Percentiles rank a stretch among this genome's conserved stretches.
Conservation (phyloP, 2,797 vertebrate genomes). For the Varecia variegata region DNA sequence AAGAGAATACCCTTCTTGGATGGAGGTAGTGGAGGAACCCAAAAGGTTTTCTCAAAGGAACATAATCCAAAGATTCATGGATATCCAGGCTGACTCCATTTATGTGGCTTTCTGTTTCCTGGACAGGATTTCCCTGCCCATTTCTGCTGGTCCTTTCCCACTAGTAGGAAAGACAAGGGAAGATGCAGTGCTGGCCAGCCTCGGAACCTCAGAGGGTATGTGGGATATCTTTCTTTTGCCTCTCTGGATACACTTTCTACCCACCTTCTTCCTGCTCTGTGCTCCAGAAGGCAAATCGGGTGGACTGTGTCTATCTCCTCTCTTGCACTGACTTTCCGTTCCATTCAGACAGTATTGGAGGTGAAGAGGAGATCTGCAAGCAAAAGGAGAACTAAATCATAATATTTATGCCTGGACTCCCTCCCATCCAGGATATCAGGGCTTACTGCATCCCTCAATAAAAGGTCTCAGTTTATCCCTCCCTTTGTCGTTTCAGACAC, state of each 20-base stretch:
- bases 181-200: neutral
- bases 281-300: neutral
- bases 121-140: neutral
- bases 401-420: neutral
- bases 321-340: neutral
- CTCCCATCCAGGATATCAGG: neutral
- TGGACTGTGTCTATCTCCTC: neutral
- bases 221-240: neutral
- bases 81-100: neutral
- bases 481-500: neutral
- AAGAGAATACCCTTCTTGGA: neutral
- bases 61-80: neutral
- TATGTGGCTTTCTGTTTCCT: neutral
- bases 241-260: neutral
- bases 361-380: neutral
- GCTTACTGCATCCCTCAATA: neutral
- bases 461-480: neutral
- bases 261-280: neutral
- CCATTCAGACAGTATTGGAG: neutral
- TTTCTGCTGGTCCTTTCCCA: neutral
- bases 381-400: neutral
- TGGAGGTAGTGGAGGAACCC: neutral
- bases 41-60: neutral
- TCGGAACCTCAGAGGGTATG: neutral
- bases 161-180: neutral